phyloP scores from a whole-genome alignment of 2,888 invertebrate species.

The Eledone cirrhosa region DNA sequence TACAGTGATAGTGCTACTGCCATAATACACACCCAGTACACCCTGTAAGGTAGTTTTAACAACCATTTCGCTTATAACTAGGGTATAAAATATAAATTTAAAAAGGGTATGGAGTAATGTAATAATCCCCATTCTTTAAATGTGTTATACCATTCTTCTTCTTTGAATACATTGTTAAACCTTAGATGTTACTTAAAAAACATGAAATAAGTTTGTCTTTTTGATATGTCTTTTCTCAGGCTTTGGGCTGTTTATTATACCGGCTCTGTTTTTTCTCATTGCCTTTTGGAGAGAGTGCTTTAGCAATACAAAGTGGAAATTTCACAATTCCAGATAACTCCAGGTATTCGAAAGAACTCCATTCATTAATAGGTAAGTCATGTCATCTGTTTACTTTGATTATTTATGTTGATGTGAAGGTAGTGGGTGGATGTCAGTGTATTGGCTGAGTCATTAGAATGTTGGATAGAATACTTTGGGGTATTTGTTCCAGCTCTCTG shows the following conservation, averaged over 20 bases:
- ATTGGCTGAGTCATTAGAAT: too few relatives aligned
- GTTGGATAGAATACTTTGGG: too few relatives aligned
- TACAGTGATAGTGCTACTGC: too few relatives aligned
- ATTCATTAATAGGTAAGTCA: constrained; percentile 77
- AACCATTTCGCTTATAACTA: too few relatives aligned
- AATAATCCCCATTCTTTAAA: too few relatives aligned
- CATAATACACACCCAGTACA: too few relatives aligned
- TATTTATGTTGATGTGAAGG: not conserved
- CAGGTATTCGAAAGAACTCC: constrained; percentile 77
- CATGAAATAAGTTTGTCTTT: not conserved
- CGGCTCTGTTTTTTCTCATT: constrained; percentile 88
- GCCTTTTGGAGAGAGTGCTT: constrained; percentile 90
- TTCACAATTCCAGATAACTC: constrained; percentile 85
- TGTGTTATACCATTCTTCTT: too few relatives aligned
- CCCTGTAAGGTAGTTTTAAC: too few relatives aligned
- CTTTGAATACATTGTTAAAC: not conserved
- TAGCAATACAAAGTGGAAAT: constrained; percentile 89
- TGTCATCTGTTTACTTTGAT: not conserved
- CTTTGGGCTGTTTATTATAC: constrained; percentile 86
- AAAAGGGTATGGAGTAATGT: too few relatives aligned
- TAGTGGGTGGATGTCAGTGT: too few relatives aligned
- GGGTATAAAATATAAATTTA: too few relatives aligned
- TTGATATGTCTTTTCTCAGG: constrained; percentile 70
- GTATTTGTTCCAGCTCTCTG: too few relatives aligned
- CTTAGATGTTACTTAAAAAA: not conserved